Base-by-base conservation (phyloP, 2,113 vertebrate species). In the Salvator merianae region DNA sequence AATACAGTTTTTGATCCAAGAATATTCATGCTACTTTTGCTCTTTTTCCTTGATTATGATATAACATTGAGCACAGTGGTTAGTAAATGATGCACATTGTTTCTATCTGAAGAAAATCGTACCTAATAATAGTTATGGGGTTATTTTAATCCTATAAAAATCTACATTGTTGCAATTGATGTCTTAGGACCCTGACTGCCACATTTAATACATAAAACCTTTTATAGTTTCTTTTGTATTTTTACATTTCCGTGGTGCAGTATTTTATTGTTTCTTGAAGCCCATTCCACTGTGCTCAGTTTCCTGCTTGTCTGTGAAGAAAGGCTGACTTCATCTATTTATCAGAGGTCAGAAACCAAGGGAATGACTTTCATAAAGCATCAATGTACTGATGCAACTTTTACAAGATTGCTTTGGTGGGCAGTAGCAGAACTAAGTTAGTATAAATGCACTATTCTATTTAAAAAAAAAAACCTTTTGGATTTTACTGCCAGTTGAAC, bases 241-340 rank as follows among this genome's bases (percentile, higher is more conserved):
- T 30, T 43, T 78, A 78, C 10, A 71, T 28, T 22, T 76, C 28
- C 24, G 43, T 47, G 43, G 30, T 16, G 36, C 12, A 43, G 26
- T 30, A 59, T 40, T 70, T 70, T 59, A 43, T 36, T 70, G 28
- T 66, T 43, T 71, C 13, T 14, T 12, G 24, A 83, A 66, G 22
- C 6, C 2, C 16, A 18, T 79, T 43, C 34, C 32, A 8, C 50
- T 71, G 10, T 36, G 4, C 68, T 68, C 73, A 68, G 16, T 78
- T n/a, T 66, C 28, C 14, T 59, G 26, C 13, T 77, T 62, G 36
- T 62, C 36, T 72, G 47, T 40, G 36, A 78, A 78, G 74, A 84
- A 77, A 78, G 32, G 6, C 40, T 77, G 68, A 62, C 36, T 71
- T 71, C 36, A 84, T 71, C 53, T 71, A 59, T 59, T 75, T 83